phyloP scores from a whole-genome alignment of 2,113 vertebrate species.

The Micronisus gabar region DNA sequence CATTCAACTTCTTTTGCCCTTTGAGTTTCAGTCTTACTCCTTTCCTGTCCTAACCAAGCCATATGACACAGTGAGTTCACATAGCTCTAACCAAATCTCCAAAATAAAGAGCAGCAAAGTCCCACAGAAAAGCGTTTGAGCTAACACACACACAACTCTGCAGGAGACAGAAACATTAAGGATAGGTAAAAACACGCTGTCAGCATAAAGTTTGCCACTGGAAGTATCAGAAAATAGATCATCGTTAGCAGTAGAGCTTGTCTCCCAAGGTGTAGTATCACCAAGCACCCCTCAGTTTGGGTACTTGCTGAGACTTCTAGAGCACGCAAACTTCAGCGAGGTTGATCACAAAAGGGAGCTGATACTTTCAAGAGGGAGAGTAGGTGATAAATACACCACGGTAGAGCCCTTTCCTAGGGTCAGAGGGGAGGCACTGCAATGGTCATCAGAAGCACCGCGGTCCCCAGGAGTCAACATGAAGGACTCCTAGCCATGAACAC shows the following conservation, averaged over 20 bases:
- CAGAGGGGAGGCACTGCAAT: neutral
- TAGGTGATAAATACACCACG: neutral
- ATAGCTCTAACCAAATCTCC: neutral
- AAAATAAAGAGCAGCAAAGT: neutral
- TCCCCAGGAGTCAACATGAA: neutral
- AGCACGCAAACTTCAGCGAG: neutral
- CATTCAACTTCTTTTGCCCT: neutral
- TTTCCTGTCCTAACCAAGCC: neutral
- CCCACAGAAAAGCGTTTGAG: neutral
- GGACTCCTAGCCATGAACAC: neutral
- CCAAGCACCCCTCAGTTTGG: neutral
- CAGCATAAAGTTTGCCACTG: neutral
- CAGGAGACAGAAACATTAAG: neutral
- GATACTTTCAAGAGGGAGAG: neutral
- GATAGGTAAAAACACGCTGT: neutral
- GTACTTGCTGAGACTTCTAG: neutral
- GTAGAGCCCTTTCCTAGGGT: neutral
- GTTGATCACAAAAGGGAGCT: neutral
- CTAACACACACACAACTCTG: neutral
- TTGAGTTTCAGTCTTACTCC: neutral
- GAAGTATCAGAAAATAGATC: neutral
- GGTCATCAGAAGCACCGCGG: neutral
- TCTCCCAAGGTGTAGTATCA: neutral
- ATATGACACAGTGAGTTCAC: rapidly evolving
- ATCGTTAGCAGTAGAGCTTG: neutral